phyloP scores from a whole-genome alignment of 2,888 invertebrate genomes.

The Spatulosminthurus flaviceps region DNA sequence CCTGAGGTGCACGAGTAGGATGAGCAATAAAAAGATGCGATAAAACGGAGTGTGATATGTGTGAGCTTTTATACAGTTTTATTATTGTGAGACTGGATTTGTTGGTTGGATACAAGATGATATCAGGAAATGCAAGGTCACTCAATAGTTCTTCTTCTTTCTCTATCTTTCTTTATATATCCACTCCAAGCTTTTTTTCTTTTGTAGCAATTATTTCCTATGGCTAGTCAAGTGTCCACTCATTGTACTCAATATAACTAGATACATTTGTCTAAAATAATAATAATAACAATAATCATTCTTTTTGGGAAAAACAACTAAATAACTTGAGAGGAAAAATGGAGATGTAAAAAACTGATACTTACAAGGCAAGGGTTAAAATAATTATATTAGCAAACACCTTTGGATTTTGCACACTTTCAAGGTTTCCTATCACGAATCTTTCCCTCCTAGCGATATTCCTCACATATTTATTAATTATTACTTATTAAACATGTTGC shows the following conservation, averaged over 20 bases:
- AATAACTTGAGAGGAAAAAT: neutral
- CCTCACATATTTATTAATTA: neutral
- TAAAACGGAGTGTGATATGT: neutral
- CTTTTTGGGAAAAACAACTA: conserved; percentile 12
- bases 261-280: neutral
- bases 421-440: neutral
- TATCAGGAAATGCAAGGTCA: conserved; percentile 38
- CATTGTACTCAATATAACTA: neutral
- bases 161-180: neutral
- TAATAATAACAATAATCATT: no score
- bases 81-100: conserved; percentile 12
- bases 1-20: neutral
- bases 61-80: conserved; percentile 15
- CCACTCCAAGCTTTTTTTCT: no score
- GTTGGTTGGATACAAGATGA: conserved; percentile 26
- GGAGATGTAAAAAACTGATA: neutral
- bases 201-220: neutral
- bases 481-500: neutral
- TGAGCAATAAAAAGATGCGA: neutral
- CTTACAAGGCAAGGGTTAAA: conserved; percentile 18
- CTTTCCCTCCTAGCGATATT: neutral
- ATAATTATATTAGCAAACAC: conserved; percentile 7
- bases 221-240: neutral
- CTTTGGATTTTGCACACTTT: neutral
- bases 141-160: neutral